Conservation (phyloP, 2,888 invertebrate genomes). For the Apomyelois bistriatella region DNA sequence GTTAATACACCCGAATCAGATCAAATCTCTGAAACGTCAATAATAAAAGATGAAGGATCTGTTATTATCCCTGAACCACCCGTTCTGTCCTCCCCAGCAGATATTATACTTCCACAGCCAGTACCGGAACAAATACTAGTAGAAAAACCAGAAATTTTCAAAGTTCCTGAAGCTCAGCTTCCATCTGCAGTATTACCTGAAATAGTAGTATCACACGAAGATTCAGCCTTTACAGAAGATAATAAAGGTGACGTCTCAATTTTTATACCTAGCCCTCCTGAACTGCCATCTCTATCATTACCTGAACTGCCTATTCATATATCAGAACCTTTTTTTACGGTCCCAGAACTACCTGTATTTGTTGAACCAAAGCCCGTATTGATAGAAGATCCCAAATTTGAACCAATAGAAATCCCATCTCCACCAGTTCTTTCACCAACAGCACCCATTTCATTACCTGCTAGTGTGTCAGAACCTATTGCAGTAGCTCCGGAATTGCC, state of each 20-base stretch:
- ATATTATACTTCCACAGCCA: too few species aligned
- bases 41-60: too few species aligned
- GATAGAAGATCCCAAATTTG: slow-evolving; percentile 1
- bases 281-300: slow-evolving; percentile 20
- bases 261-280: too few species aligned
- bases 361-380: not conserved
- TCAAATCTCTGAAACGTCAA: too few species aligned
- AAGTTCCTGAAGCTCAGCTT: too few species aligned
- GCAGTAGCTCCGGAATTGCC: not conserved
- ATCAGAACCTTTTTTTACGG: not conserved
- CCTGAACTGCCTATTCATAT: slow-evolving; percentile 2
- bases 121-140: not conserved
- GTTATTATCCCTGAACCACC: too few species aligned
- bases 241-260: too few species aligned
- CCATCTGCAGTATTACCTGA: too few species aligned
- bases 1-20: too few species aligned
- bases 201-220: too few species aligned
- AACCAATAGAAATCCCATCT: not conserved
- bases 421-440: not conserved
- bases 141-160: slow-evolving; percentile 8
- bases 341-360: not conserved
- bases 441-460: not conserved
- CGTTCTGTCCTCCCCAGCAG: too few species aligned
- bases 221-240: too few species aligned
- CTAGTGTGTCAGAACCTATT: not conserved